Conservation (phyloP, 2,113 vertebrate species). For the Gallinago paraguaiae region DNA sequence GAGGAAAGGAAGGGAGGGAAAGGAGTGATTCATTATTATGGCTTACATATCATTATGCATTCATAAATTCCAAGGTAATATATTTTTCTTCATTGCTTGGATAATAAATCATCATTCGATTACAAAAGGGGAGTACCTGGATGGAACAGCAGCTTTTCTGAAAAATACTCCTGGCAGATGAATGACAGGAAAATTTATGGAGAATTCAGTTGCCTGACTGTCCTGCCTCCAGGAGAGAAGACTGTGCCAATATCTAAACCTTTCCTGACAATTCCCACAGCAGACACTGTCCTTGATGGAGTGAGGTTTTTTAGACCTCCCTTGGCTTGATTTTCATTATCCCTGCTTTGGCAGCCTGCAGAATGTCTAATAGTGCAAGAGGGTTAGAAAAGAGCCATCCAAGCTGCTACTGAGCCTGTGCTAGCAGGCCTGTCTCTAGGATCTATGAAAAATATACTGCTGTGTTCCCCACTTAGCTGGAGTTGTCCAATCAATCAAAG, state of each 20-base stretch:
- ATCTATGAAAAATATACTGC: conserved; percentile 29
- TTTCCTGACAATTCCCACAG: conserved; percentile 26
- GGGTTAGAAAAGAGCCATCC: conserved; percentile 6
- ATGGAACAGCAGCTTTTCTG: conserved; percentile 42
- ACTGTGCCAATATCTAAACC: conserved; percentile 31
- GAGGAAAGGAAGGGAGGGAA: conserved; percentile 9
- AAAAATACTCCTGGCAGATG: conserved; percentile 44
- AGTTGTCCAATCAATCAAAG: conserved; percentile 35
- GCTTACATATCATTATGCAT: conserved; percentile 28
- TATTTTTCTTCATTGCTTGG: conserved; percentile 56
- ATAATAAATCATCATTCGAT: conserved; percentile 46
- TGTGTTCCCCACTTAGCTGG: background rate
- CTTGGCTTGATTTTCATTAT: conserved; percentile 48
- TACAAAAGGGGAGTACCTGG: conserved; percentile 41
- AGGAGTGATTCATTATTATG: conserved; percentile 31
- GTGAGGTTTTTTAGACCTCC: conserved; percentile 33
- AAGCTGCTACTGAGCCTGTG: background rate
- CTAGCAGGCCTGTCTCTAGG: background rate
- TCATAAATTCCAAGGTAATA: conserved; percentile 56
- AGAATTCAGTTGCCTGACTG: conserved; percentile 27
- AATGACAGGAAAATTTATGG: conserved; percentile 53
- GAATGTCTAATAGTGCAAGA: conserved; percentile 21
- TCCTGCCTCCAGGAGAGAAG: conserved; percentile 37
- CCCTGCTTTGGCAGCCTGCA: conserved; percentile 2
- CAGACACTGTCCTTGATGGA: conserved; percentile 36